Conservation (phyloP, 2,113 vertebrate species). For the Fulmarus glacialis region DNA sequence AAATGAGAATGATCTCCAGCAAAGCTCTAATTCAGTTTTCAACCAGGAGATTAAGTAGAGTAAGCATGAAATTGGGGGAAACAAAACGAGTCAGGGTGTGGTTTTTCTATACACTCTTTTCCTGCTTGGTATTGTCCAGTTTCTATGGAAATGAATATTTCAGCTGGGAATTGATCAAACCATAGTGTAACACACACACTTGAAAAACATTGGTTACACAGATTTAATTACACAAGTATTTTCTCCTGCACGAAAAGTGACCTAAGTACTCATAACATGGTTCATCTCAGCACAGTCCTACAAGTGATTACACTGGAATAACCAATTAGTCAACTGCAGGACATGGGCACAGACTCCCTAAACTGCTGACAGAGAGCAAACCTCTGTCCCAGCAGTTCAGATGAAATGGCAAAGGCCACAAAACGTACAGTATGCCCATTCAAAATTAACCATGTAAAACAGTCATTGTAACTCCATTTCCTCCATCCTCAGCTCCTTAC, state of each 20-base stretch:
- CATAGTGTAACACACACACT: not conserved
- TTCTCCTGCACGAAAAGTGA: not conserved
- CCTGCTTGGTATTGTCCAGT: not conserved
- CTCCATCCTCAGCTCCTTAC: not conserved
- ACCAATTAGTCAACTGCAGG: not conserved
- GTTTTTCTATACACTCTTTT: not conserved
- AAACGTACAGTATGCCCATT: rapidly evolving
- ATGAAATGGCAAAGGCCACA: not conserved
- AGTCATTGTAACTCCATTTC: not conserved
- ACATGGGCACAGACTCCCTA: not conserved
- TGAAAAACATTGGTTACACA: not conserved
- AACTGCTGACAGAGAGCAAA: not conserved
- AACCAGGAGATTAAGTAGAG: not conserved
- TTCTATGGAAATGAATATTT: not conserved
- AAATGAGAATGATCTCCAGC: not conserved
- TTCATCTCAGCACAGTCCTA: not conserved
- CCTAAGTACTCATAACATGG: rapidly evolving
- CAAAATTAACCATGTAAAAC: not conserved
- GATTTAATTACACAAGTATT: not conserved
- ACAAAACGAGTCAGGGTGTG: not conserved
- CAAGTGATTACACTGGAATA: not conserved
- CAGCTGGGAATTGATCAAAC: not conserved
- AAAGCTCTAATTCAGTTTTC: not conserved
- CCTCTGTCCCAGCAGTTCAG: not conserved
- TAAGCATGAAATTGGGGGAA: not conserved